Conservation (phyloP, 1,140 invertebrate species). For the Venturia canescens region DNA sequence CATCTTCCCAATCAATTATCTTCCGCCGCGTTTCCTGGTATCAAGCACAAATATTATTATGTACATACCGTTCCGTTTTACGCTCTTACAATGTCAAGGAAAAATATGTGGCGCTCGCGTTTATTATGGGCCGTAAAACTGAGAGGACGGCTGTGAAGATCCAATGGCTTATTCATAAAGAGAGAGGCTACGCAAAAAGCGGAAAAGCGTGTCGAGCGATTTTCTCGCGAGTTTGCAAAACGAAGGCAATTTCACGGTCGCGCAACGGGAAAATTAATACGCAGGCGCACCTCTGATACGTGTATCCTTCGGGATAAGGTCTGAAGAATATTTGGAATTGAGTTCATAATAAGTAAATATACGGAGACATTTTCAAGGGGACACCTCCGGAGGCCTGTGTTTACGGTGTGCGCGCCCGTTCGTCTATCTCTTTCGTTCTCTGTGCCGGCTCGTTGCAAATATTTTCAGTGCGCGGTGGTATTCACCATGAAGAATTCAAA, state of each 20-base stretch:
- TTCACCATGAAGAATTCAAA: constrained; percentile 22
- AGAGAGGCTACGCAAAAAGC: constrained; percentile 5
- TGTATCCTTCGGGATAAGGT: neutral
- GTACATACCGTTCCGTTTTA: constrained; percentile 17
- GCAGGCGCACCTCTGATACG: neutral
- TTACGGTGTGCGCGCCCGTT: neutral
- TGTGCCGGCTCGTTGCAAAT: neutral
- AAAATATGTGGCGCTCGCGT: constrained; percentile 12
- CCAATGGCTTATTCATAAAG: constrained; percentile 10
- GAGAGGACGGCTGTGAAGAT: neutral
- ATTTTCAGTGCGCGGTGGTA: neutral
- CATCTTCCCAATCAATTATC: neutral
- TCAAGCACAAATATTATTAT: constrained; percentile 10
- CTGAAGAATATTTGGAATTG: neutral
- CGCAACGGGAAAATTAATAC: neutral
- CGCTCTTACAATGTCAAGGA: constrained; percentile 36
- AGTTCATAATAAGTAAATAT: constrained; percentile 35
- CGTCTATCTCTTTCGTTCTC: neutral
- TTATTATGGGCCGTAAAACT: constrained; percentile 25
- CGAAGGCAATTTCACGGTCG: neutral
- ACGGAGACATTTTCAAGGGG: constrained; percentile 23
- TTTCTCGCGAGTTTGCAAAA: neutral
- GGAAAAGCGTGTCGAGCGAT: neutral
- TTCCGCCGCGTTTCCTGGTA: constrained; percentile 10
- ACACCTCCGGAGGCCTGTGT: neutral